These are phyloP conservation scores for Bugulina stolonifera DNA, from an alignment of 2,888 invertebrate genomes.

Conservation along the genomic window DNA sequence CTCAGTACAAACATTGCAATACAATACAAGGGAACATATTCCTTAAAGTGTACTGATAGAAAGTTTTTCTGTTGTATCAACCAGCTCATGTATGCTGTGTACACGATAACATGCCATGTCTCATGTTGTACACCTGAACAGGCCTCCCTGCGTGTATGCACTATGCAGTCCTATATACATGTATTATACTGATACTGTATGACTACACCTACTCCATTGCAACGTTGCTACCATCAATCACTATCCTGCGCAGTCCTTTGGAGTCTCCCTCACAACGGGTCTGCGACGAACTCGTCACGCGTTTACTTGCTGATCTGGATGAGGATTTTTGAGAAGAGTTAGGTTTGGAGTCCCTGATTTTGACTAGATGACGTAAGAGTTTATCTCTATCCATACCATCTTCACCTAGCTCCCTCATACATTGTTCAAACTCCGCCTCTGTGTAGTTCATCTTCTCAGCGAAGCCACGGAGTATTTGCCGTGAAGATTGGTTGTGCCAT, in stretches of 20 bases:
- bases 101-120: too few relatives aligned
- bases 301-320: neutral
- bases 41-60: too few relatives aligned
- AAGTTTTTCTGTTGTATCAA: too few relatives aligned
- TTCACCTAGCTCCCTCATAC: neutral
- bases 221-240: constrained; percentile 22
- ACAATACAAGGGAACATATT: too few relatives aligned
- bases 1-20: too few relatives aligned
- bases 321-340: neutral
- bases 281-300: neutral
- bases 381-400: neutral
- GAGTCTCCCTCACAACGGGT: neutral
- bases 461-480: neutral
- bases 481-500: neutral
- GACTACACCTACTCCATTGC: constrained; percentile 18
- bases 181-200: neutral
- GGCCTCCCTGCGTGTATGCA: too few relatives aligned
- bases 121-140: too few relatives aligned
- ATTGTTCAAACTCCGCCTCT: neutral
- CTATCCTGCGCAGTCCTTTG: constrained; percentile 12
- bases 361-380: constrained; percentile 19
- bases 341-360: neutral
- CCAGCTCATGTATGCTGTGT: too few relatives aligned
- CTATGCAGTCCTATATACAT: too few relatives aligned
- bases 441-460: constrained; percentile 5